A percentile compares a stretch with the other conserved stretches of the same genome.
Evolutionary conservation across 2,113 vertebrate genomes (phyloP).

Genomic region (Cryptomyrus ogoouensis): DNA sequence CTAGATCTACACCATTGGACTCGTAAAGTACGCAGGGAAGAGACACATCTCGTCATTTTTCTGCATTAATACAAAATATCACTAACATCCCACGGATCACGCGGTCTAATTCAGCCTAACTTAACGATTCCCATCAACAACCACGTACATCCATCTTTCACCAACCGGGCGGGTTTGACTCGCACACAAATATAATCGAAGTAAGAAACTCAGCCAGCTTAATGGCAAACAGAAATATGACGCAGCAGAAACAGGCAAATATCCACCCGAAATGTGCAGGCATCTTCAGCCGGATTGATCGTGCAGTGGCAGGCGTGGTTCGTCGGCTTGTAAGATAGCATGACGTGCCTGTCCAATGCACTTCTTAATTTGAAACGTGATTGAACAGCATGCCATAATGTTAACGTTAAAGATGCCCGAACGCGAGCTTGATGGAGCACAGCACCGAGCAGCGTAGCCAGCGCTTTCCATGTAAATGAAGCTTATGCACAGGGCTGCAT

Average conservation of each 20-base stretch:
- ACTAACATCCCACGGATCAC: background rate
- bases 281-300: background rate
- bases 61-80: background rate
- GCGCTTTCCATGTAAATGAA: background rate
- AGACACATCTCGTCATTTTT: background rate
- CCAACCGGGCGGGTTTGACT: background rate
- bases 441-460: background rate
- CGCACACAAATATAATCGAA: background rate
- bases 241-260: background rate
- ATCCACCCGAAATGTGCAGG: background rate
- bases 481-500: background rate
- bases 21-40: background rate
- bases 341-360: background rate
- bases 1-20: background rate
- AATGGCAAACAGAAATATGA: background rate
- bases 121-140: constrained; percentile 1
- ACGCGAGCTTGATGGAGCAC: background rate
- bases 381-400: background rate
- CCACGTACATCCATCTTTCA: background rate
- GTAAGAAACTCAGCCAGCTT: background rate
- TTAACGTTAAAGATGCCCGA: background rate
- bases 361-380: background rate
- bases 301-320: background rate
- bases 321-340: background rate
- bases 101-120: background rate